phyloP scores from a whole-genome alignment of 2,797 vertebrate genomes.

The Taeniopygia guttata region DNA sequence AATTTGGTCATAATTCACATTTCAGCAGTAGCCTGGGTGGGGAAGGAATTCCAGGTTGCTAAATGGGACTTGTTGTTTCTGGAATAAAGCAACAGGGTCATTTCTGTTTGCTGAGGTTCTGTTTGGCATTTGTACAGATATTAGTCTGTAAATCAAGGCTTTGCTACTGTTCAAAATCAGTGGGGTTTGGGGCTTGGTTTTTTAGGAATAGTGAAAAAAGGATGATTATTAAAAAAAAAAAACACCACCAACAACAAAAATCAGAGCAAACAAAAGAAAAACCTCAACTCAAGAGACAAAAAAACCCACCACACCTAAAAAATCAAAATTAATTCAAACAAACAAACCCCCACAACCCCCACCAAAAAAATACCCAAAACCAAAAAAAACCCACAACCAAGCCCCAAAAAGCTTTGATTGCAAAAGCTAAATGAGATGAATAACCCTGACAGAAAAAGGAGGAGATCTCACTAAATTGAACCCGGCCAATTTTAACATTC shows the following conservation, averaged over 20 bases:
- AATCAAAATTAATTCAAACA: neutral
- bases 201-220: neutral
- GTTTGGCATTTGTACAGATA: neutral
- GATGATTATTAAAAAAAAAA: neutral
- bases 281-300: neutral
- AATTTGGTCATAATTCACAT: neutral
- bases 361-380: neutral
- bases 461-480: neutral
- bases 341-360: neutral
- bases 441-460: neutral
- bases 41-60: neutral
- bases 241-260: no score
- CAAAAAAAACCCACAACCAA: neutral
- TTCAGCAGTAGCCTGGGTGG: neutral
- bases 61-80: neutral
- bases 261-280: no score
- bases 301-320: no score
- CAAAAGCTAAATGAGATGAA: constrained; percentile 12
- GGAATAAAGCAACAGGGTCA: neutral
- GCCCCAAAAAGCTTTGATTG: neutral
- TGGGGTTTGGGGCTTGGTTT: neutral
- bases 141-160: neutral
- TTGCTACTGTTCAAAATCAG: neutral
- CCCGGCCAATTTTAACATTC: constrained; percentile 36
- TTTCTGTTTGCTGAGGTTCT: neutral